Evolutionary conservation across 2,797 vertebrate genomes (phyloP).

Genomic region (Pygocentrus nattereri): DNA sequence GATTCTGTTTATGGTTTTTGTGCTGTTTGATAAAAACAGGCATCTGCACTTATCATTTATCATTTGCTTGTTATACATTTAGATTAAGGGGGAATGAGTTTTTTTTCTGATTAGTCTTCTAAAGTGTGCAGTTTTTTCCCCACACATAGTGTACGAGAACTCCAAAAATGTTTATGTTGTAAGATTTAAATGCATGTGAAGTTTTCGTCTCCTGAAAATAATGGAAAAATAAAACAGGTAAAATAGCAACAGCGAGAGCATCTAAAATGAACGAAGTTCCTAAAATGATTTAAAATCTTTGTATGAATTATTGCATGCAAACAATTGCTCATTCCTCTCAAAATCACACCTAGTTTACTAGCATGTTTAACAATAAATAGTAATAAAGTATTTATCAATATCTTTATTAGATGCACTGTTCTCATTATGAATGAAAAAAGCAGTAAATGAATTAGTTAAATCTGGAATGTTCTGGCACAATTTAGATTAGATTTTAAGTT

Average conservation of each 20-base stretch:
- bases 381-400: not conserved
- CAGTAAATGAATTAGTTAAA: too few relatives aligned
- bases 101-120: not conserved
- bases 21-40: too few relatives aligned
- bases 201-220: slow-evolving; percentile 11
- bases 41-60: not conserved
- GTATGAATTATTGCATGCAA: not conserved
- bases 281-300: not conserved
- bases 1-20: not conserved
- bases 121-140: not conserved
- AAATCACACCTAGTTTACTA: not conserved
- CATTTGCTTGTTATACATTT: not conserved
- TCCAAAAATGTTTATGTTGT: not conserved
- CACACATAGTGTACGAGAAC: too few relatives aligned
- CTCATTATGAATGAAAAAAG: not conserved
- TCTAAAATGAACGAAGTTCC: not conserved
- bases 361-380: not conserved
- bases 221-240: not conserved
- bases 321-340: not conserved
- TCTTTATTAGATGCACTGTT: not conserved
- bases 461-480: not conserved
- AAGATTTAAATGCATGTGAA: not conserved
- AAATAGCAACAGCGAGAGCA: not conserved
- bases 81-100: not conserved
- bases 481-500: not conserved